Conservation (phyloP, 2,113 vertebrate species). For the Steatornis caripensis region DNA sequence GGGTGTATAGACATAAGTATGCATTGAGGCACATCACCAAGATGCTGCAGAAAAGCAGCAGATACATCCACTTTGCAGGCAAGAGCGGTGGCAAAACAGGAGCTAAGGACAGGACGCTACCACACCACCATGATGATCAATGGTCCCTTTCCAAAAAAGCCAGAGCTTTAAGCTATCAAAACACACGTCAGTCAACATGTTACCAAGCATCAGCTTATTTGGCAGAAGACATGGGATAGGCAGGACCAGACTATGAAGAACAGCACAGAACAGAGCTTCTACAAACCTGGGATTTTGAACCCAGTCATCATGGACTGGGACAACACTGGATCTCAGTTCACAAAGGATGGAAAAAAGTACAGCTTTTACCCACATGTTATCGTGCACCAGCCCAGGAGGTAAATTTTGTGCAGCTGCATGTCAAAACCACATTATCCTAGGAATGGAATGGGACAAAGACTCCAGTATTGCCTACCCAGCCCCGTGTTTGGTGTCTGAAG, state of each 20-base stretch:
- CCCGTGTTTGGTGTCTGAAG: neutral
- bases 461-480: neutral
- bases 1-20: neutral
- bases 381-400: neutral
- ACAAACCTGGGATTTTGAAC: neutral
- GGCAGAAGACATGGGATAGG: neutral
- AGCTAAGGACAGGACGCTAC: neutral
- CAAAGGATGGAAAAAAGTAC: neutral
- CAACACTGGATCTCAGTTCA: neutral
- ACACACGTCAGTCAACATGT: neutral
- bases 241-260: neutral
- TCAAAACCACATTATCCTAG: neutral
- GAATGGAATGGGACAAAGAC: neutral
- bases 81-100: neutral
- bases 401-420: neutral
- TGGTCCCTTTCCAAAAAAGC: neutral
- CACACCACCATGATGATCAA: fast-evolving
- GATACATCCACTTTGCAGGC: neutral
- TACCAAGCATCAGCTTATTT: neutral
- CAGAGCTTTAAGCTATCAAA: neutral
- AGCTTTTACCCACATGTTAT: neutral
- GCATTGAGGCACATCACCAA: neutral
- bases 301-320: neutral
- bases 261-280: neutral
- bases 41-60: neutral